Evolutionary conservation across 2,113 vertebrate genomes (phyloP), one percentile per base, ranked within the genome.

Genomic region (Serinus canaria): DNA sequence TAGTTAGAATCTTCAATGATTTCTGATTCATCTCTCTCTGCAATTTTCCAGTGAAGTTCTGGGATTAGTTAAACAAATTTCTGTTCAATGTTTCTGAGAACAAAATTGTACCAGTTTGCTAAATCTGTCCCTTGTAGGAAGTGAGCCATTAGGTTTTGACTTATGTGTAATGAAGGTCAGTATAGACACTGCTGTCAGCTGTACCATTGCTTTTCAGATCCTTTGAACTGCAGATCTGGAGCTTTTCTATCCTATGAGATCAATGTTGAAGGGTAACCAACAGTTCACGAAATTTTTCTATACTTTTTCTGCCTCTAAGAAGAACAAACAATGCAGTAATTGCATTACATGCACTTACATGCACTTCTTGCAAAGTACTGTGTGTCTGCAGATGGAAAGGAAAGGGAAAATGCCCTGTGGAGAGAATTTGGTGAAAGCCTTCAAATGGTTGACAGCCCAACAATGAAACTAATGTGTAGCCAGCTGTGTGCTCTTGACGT

Each of bases 381-480:
- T 25, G 17, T 85, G 68, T 77, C 79, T 94, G 7, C 52, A 77
- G 75, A 70, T 80, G 33, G 86, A 47, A 93, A 39, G 84, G n/a
- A 80, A 87, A 88, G 39, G 52, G 55, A 93, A 64, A 86, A 74
- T 86, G 72, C 64, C 87, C 82, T 75, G 47, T 49, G 68, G 92
- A 93, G 94, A 72, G 27, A 83, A 88, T 74, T 67, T 67, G 79
- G 55, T 91, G 85, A 83, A 85, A 90, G 55, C 68, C 79, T 80
- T 92, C 55, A 70, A 44, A 50, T 81, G 56, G 59, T 78, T 96
- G 92, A 90, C 90, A 90, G 83, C 47, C 55, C 79, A 92, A 91
- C 82, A 95, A 74, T 93, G 75, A 74, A 44, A 83, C 52, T 77
- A 68, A 83, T 86, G 79, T 81, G 56, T 67, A 78, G 87, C 93